Conservation (phyloP, 64 coral and sea anemone genomes). For the Cladopsammia gracilis region DNA sequence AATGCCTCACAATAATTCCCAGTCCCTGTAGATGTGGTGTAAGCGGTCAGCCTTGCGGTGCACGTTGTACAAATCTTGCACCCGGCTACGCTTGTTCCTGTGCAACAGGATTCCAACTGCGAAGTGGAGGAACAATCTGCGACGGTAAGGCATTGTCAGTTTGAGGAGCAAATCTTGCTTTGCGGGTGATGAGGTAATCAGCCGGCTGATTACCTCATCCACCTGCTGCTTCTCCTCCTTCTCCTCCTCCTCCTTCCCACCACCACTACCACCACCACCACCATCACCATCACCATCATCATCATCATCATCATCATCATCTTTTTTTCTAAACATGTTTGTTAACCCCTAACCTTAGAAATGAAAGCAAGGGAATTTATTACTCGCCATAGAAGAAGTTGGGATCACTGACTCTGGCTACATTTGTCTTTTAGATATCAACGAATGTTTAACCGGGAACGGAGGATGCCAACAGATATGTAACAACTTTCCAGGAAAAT, state of each 20-base stretch:
- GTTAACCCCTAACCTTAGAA: too few species aligned
- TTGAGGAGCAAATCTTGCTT: too few species aligned
- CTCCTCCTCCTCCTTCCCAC: too few species aligned
- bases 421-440: slow-evolving; percentile 16
- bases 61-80: neutral
- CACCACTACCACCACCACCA: too few species aligned
- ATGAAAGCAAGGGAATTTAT: too few species aligned
- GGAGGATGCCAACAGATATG: slow-evolving; percentile 31
- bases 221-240: too few species aligned
- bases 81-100: neutral
- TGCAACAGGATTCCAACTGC: neutral
- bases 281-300: too few species aligned
- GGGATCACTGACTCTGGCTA: neutral
- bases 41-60: neutral
- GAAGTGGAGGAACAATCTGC: slow-evolving; percentile 18
- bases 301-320: too few species aligned
- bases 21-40: neutral
- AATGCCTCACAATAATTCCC: neutral
- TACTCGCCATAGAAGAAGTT: too few species aligned
- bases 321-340: too few species aligned
- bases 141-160: neutral
- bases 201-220: too few species aligned
- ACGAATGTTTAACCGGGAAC: slow-evolving; percentile 29
- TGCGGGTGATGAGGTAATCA: too few species aligned
- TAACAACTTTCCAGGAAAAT: slow-evolving; percentile 18